Evolutionary conservation across 2,888 invertebrate genomes (phyloP).

Genomic region (Blastobasis adustella): DNA sequence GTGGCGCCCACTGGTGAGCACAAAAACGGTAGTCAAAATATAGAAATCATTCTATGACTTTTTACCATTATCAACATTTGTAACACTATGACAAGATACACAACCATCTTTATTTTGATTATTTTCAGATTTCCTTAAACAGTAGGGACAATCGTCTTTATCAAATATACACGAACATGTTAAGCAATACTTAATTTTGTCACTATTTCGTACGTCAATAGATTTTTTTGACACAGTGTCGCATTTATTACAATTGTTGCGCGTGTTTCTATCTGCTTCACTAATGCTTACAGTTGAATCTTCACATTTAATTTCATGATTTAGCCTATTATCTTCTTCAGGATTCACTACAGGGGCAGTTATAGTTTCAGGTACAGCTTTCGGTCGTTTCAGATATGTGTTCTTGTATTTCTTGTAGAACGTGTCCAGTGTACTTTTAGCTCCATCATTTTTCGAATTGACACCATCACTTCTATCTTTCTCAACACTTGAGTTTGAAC

Average conservation of each 20-base stretch:
- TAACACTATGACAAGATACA: not conserved
- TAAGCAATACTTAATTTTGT: conserved; percentile 33
- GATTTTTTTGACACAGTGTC: conserved; percentile 14
- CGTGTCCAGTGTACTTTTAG: conserved; percentile 15
- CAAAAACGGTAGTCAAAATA: not conserved
- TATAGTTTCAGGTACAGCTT: not conserved
- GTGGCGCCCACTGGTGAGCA: too few relatives aligned
- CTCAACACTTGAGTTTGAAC: too few relatives aligned
- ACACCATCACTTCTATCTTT: too few relatives aligned
- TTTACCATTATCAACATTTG: not conserved
- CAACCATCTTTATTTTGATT: too few relatives aligned
- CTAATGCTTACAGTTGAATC: not conserved
- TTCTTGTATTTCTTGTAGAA: conserved; percentile 32
- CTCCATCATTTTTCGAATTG: too few relatives aligned
- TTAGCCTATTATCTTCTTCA: not conserved
- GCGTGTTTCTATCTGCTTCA: not conserved
- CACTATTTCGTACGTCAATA: conserved; percentile 22
- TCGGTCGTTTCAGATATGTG: conserved; percentile 9
- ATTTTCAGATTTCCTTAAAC: conserved; percentile 14
- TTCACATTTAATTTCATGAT: not conserved
- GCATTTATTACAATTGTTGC: not conserved
- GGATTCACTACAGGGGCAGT: not conserved
- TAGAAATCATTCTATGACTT: not conserved
- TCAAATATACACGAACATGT: conserved; percentile 38
- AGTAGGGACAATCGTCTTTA: conserved; percentile 30